These are phyloP conservation scores for Chelon auratus DNA, from an alignment of 2,797 vertebrate genomes.

Conservation along the genomic window DNA sequence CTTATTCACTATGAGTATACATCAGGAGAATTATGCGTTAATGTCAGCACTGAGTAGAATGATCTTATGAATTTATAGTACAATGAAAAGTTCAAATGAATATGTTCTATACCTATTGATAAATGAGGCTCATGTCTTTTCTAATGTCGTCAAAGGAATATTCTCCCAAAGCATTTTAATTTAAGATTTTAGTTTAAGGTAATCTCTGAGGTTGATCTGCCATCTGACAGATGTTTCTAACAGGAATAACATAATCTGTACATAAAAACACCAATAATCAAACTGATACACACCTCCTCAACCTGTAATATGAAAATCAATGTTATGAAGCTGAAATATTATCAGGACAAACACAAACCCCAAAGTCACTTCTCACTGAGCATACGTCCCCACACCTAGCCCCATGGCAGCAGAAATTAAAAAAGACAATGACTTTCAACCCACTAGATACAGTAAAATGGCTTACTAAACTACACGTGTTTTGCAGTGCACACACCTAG, in stretches of 20 bases:
- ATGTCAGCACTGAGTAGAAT: too few relatives aligned
- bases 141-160: not conserved
- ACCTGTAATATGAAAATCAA: not conserved
- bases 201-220: too few relatives aligned
- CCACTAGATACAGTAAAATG: not conserved
- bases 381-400: not conserved
- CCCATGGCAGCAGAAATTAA: not conserved
- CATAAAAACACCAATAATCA: not conserved
- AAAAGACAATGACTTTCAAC: not conserved
- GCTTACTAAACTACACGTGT: slow-evolving; percentile 12
- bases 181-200: too few relatives aligned
- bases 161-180: not conserved
- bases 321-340: not conserved
- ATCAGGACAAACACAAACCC: not conserved
- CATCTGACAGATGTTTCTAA: too few relatives aligned
- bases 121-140: not conserved
- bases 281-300: not conserved
- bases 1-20: too few relatives aligned
- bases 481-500: slow-evolving; percentile 34
- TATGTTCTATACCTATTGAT: not conserved
- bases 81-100: too few relatives aligned
- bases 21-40: too few relatives aligned
- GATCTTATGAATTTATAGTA: too few relatives aligned
- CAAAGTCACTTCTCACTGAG: not conserved
- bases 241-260: too few relatives aligned